Percentiles rank a stretch among this genome's conserved stretches.
Conservation (phyloP, 2,797 vertebrate genomes). For the Molossus alvarezi region DNA sequence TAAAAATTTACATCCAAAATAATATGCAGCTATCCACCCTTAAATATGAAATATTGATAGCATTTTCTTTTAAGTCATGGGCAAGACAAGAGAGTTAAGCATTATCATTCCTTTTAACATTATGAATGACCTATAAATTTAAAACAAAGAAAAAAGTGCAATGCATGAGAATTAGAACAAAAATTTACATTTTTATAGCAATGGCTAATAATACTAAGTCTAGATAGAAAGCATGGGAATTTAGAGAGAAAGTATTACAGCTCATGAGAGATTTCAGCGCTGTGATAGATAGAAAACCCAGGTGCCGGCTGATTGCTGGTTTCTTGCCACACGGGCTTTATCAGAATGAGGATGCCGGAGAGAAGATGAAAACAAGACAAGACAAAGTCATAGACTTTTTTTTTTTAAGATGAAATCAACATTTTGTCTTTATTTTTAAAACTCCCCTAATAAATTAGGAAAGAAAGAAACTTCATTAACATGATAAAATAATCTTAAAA, state of each 20-base stretch:
- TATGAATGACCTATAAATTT: neutral
- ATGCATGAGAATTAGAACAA: neutral
- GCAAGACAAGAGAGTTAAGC: neutral
- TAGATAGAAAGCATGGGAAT: neutral
- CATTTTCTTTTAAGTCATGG: slow-evolving; percentile 23
- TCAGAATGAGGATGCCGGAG: neutral
- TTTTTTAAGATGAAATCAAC: neutral
- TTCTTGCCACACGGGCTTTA: neutral
- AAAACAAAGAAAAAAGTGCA: slow-evolving; percentile 17
- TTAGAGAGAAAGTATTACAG: slow-evolving; percentile 46
- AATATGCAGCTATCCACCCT: neutral
- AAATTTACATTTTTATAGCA: neutral
- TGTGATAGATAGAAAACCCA: neutral
- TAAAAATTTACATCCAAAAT: neutral
- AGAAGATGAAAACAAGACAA: neutral
- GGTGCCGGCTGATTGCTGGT: neutral
- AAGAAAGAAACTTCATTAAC: neutral
- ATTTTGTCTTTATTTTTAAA: slow-evolving; percentile 3
- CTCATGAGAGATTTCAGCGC: neutral
- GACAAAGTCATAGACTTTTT: neutral
- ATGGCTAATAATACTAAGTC: neutral
- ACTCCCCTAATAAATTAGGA: neutral
- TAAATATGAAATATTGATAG: slow-evolving; percentile 1
- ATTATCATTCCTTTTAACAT: slow-evolving; percentile 12
- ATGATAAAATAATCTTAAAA: slow-evolving; percentile 1